Conservation (phyloP, 2,888 invertebrate genomes). For the Drosophila mayaguana region DNA sequence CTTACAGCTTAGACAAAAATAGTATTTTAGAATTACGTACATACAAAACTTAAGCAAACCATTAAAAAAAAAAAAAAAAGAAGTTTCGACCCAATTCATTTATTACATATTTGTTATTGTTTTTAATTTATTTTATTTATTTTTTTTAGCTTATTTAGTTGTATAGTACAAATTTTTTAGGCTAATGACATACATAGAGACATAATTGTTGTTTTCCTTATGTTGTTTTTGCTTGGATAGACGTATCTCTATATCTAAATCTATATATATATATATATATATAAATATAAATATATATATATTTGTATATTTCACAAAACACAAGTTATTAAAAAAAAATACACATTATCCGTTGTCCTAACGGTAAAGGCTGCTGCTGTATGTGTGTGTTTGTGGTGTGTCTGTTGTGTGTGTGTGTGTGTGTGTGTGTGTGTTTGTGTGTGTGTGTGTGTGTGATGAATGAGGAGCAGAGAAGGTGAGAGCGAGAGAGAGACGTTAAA, state of each 20-base stretch:
- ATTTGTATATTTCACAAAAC: conserved; percentile 35
- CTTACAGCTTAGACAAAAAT: conserved; percentile 36
- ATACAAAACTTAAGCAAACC: conserved; percentile 27
- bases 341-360: conserved; percentile 6
- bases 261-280: conserved; percentile 1
- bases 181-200: conserved; percentile 33
- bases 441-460: conserved; percentile 20
- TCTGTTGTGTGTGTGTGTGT: no score
- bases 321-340: conserved; percentile 16
- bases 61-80: conserved; percentile 32
- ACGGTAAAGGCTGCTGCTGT: conserved; percentile 4
- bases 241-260: background rate
- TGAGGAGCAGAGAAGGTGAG: conserved; percentile 10
- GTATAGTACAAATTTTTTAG: conserved; percentile 49
- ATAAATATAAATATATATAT: conserved; percentile 1
- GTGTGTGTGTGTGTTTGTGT: no score
- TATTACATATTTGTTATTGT: conserved; percentile 22
- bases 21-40: conserved; percentile 27
- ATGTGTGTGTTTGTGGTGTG: background rate
- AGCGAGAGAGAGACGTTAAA: conserved; percentile 10
- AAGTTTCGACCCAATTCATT: conserved; percentile 25
- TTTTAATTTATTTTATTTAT: conserved; percentile 18
- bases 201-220: conserved; percentile 22
- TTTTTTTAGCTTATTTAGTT: conserved; percentile 32
- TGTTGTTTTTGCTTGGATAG: conserved; percentile 7